Conservation (phyloP, 2,888 invertebrate genomes). For the Lepidonotus clava region DNA sequence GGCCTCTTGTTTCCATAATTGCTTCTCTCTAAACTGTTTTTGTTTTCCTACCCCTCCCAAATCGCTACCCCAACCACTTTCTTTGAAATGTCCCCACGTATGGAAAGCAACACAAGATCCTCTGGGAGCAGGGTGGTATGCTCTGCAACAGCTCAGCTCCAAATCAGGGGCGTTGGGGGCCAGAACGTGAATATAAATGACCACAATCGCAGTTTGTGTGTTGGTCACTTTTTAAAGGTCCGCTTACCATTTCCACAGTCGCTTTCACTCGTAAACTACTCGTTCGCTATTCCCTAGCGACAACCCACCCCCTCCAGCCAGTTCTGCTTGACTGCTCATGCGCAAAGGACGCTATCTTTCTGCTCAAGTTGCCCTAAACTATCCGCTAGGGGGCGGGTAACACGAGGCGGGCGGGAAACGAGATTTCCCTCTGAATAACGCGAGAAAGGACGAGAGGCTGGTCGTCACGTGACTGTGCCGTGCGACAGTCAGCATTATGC, state of each 20-base stretch:
- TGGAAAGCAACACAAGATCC: too few relatives aligned
- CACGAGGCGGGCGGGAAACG: neutral
- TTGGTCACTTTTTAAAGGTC: neutral
- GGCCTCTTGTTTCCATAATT: too few relatives aligned
- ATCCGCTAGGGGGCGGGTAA: neutral
- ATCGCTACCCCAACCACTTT: too few relatives aligned
- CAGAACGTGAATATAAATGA: too few relatives aligned
- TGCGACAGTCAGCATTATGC: too few relatives aligned
- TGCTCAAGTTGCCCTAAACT: slow-evolving; percentile 32
- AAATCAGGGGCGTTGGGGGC: too few relatives aligned
- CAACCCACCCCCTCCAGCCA: neutral
- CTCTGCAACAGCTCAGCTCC: too few relatives aligned
- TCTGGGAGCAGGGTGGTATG: too few relatives aligned
- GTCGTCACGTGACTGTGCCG: neutral
- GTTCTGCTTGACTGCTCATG: neutral
- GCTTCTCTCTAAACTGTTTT: too few relatives aligned
- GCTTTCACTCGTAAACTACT: neutral
- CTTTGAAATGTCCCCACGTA: too few relatives aligned
- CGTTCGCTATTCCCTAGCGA: neutral
- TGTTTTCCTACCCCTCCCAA: too few relatives aligned
- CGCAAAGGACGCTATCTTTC: slow-evolving; percentile 12
- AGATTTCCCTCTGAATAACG: neutral
- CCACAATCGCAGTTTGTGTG: neutral
- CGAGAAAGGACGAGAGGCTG: neutral
- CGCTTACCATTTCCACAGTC: neutral